Base-by-base conservation (phyloP, 2,888 invertebrate genomes). In the Amphiduros pacificus region DNA sequence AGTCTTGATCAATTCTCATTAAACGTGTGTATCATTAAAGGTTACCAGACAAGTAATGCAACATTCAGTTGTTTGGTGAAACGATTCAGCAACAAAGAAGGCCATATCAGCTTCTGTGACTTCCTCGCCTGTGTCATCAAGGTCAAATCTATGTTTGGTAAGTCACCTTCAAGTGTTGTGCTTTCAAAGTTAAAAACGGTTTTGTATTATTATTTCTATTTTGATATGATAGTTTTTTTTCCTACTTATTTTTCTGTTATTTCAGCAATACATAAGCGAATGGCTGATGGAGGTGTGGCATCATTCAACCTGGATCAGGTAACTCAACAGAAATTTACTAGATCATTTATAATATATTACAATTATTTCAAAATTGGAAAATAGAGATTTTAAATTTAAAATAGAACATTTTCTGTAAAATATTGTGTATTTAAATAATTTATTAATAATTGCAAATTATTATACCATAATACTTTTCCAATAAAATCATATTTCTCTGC, bases 81-180 rank as follows among this genome's bases (percentile, higher is more conserved):
- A 84, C 89, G 96, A 77, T 97, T 94, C 84, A 92, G 93, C 58
- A 89, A 90, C 68, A 73, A 73, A 62, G 89, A 90, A 68, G 93
- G 93, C 32, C 88, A 88, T 82, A 89, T 97, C 65, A 88, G 89
- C 69, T 95, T 96, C 81, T 94, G 95, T 75, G 95, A 95, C 83
- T 97, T 93, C 83, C 91, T 97, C 71, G 91, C 93, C 90, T 95
- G 94, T 82, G 88, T 94, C 31, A 91, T 95, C 71, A 90, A 93
- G 83, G 87, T 96, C 64, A 94, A 94, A 86, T 90, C 91, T 55
- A 94, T 94, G 91, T 92, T 96, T 79, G 93, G 95, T 94, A 84
- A 87, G 88, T 79, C 11, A 11, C 36, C 9, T 36, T 9, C 36
- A 11, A 11, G 9, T 36, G 11, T 36, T 11, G 9, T 36, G 9